Evolutionary conservation across 1,140 invertebrate genomes (phyloP).

Genomic region (Pissodes strobi): DNA sequence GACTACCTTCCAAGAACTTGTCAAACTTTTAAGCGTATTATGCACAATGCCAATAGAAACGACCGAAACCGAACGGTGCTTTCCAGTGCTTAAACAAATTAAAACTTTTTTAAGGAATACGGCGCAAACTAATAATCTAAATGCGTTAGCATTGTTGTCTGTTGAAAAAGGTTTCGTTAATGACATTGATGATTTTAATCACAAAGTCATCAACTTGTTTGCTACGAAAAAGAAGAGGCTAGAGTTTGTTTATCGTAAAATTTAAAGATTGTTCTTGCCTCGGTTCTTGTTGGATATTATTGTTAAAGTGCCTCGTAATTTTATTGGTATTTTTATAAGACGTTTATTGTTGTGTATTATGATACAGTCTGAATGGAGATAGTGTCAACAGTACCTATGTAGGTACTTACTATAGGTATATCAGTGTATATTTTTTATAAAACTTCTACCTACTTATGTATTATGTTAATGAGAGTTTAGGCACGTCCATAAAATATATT

Average conservation of each 20-base stretch:
- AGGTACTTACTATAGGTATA: too few relatives aligned
- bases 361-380: too few relatives aligned
- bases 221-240: slow-evolving; percentile 34
- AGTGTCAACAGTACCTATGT: too few relatives aligned
- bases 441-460: too few relatives aligned
- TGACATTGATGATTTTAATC: slow-evolving; percentile 43
- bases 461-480: too few relatives aligned
- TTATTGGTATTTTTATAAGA: too few relatives aligned
- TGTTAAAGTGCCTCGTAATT: too few relatives aligned
- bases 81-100: slow-evolving; percentile 48
- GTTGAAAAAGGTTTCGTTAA: slow-evolving; percentile 41
- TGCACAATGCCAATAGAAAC: slow-evolving; percentile 44
- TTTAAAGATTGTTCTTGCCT: too few relatives aligned
- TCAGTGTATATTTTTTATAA: too few relatives aligned
- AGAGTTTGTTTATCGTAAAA: slow-evolving; percentile 15
- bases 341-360: too few relatives aligned
- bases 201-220: slow-evolving; percentile 45
- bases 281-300: too few relatives aligned
- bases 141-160: slow-evolving; percentile 40
- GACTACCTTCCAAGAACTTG: slow-evolving; percentile 38
- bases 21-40: slow-evolving; percentile 38
- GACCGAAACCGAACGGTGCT: slow-evolving; percentile 45
- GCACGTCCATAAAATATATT: too few relatives aligned
- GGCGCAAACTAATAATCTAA: slow-evolving; percentile 43
- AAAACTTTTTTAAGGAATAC: slow-evolving; percentile 48